These are phyloP conservation scores for Glaucomys volans DNA, from an alignment of 2,113 vertebrate genomes.

Conservation along the genomic window DNA sequence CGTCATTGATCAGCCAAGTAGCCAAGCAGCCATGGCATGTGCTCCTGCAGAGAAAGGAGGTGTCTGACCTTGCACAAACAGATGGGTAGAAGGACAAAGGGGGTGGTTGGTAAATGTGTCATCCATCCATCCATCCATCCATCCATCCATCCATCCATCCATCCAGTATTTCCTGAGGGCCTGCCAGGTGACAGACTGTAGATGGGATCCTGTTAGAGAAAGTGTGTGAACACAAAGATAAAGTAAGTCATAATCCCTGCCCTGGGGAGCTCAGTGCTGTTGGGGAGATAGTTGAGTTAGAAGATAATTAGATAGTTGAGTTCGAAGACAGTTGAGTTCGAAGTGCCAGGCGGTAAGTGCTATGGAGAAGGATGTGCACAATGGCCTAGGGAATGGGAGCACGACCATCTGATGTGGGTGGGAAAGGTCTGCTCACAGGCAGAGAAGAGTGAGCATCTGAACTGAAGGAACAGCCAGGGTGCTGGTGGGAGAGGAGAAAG, in stretches of 20 bases:
- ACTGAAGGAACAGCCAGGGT: neutral
- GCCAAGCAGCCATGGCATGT: neutral
- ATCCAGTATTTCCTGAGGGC: neutral
- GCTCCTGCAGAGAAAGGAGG: neutral
- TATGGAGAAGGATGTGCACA: neutral
- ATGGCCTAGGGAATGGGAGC: neutral
- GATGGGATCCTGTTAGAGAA: neutral
- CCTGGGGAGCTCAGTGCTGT: neutral
- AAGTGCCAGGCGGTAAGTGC: neutral
- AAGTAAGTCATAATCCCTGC: conserved; percentile 1
- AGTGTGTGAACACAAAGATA: neutral
- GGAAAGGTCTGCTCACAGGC: conserved; percentile 14
- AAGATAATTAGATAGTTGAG: neutral
- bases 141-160: neutral
- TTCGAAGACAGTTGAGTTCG: neutral
- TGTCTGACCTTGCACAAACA: neutral
- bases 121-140: neutral
- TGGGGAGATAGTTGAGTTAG: neutral
- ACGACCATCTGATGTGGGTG: neutral
- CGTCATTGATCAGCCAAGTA: neutral
- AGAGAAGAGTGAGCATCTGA: neutral
- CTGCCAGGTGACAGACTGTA: neutral
- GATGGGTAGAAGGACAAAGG: neutral
- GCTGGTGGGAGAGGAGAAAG: neutral
- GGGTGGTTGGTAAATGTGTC: neutral